Evolutionary conservation across 2,113 vertebrate species (phyloP), one percentile per base, ranked within the genome.

Genomic region (Microcebus griseorufus): DNA sequence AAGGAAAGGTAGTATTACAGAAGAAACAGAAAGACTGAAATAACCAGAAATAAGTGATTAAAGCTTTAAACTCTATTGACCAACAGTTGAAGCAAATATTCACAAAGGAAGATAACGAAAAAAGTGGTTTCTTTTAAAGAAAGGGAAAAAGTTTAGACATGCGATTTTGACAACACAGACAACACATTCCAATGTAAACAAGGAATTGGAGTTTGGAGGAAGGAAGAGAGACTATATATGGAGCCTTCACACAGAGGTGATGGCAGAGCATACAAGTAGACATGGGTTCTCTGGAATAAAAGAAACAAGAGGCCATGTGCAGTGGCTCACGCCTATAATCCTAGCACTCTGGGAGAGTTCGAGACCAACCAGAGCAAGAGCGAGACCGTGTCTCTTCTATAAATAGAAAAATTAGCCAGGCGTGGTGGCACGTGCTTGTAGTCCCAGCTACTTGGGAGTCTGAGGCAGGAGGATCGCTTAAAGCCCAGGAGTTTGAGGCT

Each of bases 11-110:
- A 25, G 0, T 34, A 5, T 17, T 11, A 4, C 29, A 64, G 53
- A 51, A 0, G 18, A 13, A n/a, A 53, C 0, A 48, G 3, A 34
- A 42, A 1, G 0, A 20, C 18, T 0, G 45, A 18, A 34, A 48
- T 45, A 18, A 34, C 17, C 17, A 32, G 16, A 5, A 27, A 22
- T 16, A 45, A 6, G 37, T 14, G 64, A 37, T 9, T 6, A 29
- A 51, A 3, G n/a, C 23, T 70, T 22, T 53, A 32, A 37, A 85
- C 67, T 67, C 42, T 64, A 39, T 53, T 17, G 14, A 64, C 10
- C 18, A 80, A 64, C 48, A 69, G 51, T 58, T 58, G 58, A 81
- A 60, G 37, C 5, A 51, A 90, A 87, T 58, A 48, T 51, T 34
- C 34, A 67, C 0, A 27, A 27, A 91, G 6, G 70, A 4, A 25